Base-by-base conservation (phyloP, 2,888 invertebrate species). In the Ophioninae sp. region DNA sequence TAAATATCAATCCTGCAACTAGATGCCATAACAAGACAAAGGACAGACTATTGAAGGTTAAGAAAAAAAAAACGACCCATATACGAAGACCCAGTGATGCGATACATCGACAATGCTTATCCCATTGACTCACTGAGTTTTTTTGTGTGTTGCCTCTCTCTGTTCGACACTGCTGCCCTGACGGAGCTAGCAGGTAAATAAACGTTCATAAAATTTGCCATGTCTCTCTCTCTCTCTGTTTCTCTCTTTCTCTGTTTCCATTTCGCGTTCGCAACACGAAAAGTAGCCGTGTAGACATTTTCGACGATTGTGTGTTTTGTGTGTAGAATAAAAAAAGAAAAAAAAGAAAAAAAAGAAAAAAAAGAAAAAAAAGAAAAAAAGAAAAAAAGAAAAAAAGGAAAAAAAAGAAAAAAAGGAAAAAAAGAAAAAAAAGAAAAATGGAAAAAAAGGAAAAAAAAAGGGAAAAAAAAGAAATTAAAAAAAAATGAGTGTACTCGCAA, bases 141-240 rank as follows among this genome's bases (percentile, higher is more conserved):
- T 30, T 80, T 67, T 76, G 79, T 86, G 84, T 87, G 79, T 89
- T 89, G 88, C 87, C 88, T 89, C 88, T 89, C 91, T 92, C 91
- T 92, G 88, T 90, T 89, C 89, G 88, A 67, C 84, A 91, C 92
- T 92, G 92, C 92, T 93, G 91, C 91, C 92, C 91, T 91, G 91
- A 90, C 88, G 92, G 92, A 92, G 92, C 91, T 92, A 93, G 92
- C 92, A 93, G 92, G 93, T 93, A 93, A 93, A 90, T 92, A 91
- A 68, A 90, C 78, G 56, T 75, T 75, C 65, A 30, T 51, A 65
- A 79, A 79, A 79, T 59, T 73, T 30, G 67, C 81, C 84, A 85
- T 84, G 67, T 61, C 9, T 69, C 41, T 68, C 68, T 68, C 22
- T 41, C 68, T 67, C 20, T 86, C 86, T 58, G 73, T 81, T 77